A percentile compares a stretch with the other conserved stretches of the same genome.
Conservation (phyloP, 2,797 vertebrate species). For the Pangasius macronema region DNA sequence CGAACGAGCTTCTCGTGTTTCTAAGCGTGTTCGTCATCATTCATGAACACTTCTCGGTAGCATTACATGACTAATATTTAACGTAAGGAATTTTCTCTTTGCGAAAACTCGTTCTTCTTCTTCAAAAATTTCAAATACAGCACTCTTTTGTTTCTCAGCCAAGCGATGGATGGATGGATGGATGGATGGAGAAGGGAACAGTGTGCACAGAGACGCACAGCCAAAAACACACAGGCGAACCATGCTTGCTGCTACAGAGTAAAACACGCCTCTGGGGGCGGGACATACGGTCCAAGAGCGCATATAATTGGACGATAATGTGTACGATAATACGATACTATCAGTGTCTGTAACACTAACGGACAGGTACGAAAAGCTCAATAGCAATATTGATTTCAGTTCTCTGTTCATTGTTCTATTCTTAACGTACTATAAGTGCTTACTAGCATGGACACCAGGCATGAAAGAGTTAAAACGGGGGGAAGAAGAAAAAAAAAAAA, state of each 20-base stretch:
- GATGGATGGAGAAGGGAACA: background rate
- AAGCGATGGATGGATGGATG: background rate
- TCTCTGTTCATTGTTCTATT: background rate
- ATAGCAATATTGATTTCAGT: no score
- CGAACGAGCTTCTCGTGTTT: background rate
- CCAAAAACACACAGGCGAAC: background rate
- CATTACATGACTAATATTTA: background rate
- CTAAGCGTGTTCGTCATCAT: background rate
- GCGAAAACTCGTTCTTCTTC: background rate
- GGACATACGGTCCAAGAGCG: background rate
- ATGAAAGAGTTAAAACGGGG: background rate
- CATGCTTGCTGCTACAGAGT: background rate
- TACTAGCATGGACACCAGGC: background rate
- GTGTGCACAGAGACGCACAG: background rate
- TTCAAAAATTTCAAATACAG: background rate
- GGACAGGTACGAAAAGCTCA: background rate
- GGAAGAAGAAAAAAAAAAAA: background rate
- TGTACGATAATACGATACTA: no score
- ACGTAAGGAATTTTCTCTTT: background rate
- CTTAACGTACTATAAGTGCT: background rate
- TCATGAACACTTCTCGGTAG: background rate
- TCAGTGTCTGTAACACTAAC: background rate
- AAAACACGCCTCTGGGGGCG: background rate
- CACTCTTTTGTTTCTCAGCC: background rate
- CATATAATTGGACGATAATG: background rate